Evolutionary conservation across 1,140 invertebrate genomes (phyloP), one percentile per base, ranked within the genome.

Genomic region (Pogonognathellus flavescens): DNA sequence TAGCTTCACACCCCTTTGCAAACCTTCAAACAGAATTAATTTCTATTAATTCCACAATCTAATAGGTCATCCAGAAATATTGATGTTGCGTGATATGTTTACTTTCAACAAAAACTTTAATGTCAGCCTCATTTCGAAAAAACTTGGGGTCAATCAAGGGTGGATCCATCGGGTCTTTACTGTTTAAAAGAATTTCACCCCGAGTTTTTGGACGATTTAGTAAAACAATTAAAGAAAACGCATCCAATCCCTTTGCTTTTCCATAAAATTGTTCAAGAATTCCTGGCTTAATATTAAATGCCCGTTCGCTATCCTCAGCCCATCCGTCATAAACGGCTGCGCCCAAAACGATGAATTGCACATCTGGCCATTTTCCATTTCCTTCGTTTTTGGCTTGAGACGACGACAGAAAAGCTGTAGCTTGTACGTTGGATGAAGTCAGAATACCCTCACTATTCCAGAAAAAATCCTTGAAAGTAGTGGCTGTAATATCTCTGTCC

Each of bases 171-270:
- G 59, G 55, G 14, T 60, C 60, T 80, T 18, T 55, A 22, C 86
- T 89, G 1, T 31, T 84, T 25, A 89, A 82, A 8, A 80, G 60
- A 49, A 89, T 52, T 13, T 60, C 52, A 11, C 89, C 88, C 5
- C 84, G 52, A 81, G 88, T 88, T 66, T 88, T 88, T 7, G 88
- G 88, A 11, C 87, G 76, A 3, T 82, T 83, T 13, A 89, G 53
- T 5, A 60, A 18, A 1, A 31, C 0, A 22, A 52, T 16, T 4
- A 86, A 6, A 41, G 20, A 53, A 59, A 86, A 55, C 0, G 55
- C n/a, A 41, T 84, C 82, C 0, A 53, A 8, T 14, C 85, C 85
- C 8, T 41, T 59, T 50, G 3, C 53, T 0, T 31, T 4, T 22
- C 20, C n/a, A 11, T 80, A 52, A 84, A 81, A 84, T 81, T 86